Evolutionary conservation across 2,113 vertebrate species (phyloP), one percentile per base, ranked within the genome.

Genomic region (Urocynchramus pylzowi): DNA sequence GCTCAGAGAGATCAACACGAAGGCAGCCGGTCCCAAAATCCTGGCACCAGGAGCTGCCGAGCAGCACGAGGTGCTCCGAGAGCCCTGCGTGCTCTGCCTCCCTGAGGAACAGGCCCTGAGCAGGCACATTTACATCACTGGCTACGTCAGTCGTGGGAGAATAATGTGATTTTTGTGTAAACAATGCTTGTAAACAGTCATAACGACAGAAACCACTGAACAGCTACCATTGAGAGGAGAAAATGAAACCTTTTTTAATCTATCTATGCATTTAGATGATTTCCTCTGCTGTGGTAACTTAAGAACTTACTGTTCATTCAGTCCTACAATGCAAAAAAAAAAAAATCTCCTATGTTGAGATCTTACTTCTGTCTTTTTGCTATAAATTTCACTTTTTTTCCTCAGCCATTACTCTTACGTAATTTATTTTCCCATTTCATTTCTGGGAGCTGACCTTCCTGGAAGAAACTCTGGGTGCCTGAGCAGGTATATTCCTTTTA

Each of bases 271-370:
- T 87, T 91, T 76, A 94, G 92, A 94, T 82, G 3, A 39, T 91
- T 81, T 90, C 56, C 67, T 61, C 76, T 96, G 86, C 57, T 88
- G 84, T 33, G 87, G 21, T 67, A 87, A 87, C 49, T 82, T 93
- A 97, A 97, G 80, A 95, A 96, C 42, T 97, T 91, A 87, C 37
- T 90, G 68, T 67, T 97, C 42, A 8, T 93, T 94, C 90, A 86
- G 84, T 78, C 87, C 61, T 87, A 78, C 35, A 5, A 11, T 37
- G 57, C 84, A 45, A 86, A 87, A 53, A 28, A 91, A 90, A 94
- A 96, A 70, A 87, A 21, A 84, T 37, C 75, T 93, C 52, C 3
- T 39, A 28, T 14, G 30, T 47, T 42, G 60, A 97, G 86, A 96
- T 79, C 86, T 96, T 96, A 95, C 78, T 92, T 84, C 16, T 65